Percentiles rank a stretch among this genome's conserved stretches.
Conservation (phyloP, 2,113 vertebrate species). For the Lipophrys pholis region DNA sequence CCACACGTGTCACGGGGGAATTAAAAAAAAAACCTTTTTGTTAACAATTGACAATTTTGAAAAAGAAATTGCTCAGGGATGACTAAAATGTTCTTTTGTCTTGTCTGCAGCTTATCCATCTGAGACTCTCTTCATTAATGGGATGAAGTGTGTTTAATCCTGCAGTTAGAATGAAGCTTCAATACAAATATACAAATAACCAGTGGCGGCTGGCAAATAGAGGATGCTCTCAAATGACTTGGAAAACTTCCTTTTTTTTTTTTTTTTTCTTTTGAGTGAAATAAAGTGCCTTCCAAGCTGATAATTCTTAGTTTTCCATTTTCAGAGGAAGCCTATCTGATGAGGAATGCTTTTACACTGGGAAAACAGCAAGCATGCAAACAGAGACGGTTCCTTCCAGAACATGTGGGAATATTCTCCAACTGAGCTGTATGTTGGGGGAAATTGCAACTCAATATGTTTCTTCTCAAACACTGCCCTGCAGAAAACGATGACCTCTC, state of each 20-base stretch:
- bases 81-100: background rate
- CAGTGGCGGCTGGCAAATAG: too few species aligned
- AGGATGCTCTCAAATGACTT: conserved; percentile 1
- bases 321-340: background rate
- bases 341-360: background rate
- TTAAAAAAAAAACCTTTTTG: too few species aligned
- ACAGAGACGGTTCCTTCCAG: conserved; percentile 16
- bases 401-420: background rate
- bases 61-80: background rate
- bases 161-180: too few species aligned
- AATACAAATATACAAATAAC: too few species aligned
- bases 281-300: conserved; percentile 27
- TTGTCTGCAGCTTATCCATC: background rate
- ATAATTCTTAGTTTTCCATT: conserved; percentile 4
- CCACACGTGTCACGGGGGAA: conserved; percentile 11
- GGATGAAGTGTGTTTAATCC: too few species aligned
- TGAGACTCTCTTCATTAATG: background rate
- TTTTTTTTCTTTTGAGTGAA: background rate
- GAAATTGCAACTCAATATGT: background rate
- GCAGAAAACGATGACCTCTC: conserved; percentile 36
- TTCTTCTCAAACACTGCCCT: conserved; percentile 29
- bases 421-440: background rate
- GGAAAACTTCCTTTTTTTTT: conserved; percentile 6
- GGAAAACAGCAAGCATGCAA: conserved; percentile 67
- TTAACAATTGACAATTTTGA: background rate